phyloP scores from a whole-genome alignment of 1,140 invertebrate genomes.

The Phocides pigmalion region DNA sequence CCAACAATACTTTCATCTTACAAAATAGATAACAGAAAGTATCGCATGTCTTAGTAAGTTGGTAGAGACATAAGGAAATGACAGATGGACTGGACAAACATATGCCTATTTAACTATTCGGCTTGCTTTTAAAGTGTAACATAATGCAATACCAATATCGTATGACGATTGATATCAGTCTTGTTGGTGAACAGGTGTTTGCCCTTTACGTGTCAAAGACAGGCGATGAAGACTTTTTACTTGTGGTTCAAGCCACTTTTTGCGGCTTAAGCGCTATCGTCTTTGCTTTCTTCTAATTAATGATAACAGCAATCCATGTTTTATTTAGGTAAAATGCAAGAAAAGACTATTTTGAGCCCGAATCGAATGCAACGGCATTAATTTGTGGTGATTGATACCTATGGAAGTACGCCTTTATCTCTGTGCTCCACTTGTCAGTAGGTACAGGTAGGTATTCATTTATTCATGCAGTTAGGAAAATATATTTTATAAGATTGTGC shows the following conservation, averaged over 20 bases:
- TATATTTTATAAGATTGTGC: too few relatives aligned
- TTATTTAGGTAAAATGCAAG: conserved; percentile 3
- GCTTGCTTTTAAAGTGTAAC: conserved; percentile 18
- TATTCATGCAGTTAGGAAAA: too few relatives aligned
- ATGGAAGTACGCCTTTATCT: not conserved
- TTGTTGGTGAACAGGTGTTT: conserved; percentile 16
- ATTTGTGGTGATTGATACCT: not conserved
- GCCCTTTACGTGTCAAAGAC: conserved; percentile 54
- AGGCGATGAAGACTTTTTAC: conserved; percentile 39
- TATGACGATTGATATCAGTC: conserved; percentile 23
- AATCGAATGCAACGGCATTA: conserved; percentile 2
- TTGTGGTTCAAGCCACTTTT: conserved; percentile 42
- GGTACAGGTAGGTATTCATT: too few relatives aligned
- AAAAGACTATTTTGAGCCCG: conserved; percentile 14
- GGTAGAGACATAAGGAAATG: too few relatives aligned
- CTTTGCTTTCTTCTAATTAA: conserved; percentile 62
- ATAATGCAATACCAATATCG: conserved; percentile 16
- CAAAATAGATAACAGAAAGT: too few relatives aligned
- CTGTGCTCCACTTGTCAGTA: too few relatives aligned
- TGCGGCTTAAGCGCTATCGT: conserved; percentile 45
- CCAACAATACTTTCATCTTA: too few relatives aligned
- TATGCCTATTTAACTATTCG: too few relatives aligned
- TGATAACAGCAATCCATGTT: conserved; percentile 41
- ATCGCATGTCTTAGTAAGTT: too few relatives aligned
- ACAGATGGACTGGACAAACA: too few relatives aligned